Evolutionary conservation across 2,113 vertebrate species (phyloP).

Genomic region (Furnarius figulus): DNA sequence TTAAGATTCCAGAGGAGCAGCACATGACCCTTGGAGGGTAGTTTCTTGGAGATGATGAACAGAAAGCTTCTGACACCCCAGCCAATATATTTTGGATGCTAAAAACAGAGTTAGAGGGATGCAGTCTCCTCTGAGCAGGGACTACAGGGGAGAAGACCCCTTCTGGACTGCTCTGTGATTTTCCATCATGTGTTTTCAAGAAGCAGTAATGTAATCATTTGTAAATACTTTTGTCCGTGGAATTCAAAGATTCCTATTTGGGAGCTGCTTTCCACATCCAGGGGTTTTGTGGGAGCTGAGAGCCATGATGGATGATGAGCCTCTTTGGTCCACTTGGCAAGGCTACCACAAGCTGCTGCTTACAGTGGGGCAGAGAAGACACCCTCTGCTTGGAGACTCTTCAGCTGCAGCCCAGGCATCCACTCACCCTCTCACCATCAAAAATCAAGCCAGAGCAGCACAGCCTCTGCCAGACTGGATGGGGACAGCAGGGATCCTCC

Average conservation of each 20-base stretch:
- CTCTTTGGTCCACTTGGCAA: background rate
- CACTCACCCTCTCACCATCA: background rate
- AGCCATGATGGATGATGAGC: background rate
- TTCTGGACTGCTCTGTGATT: background rate
- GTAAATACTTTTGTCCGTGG: background rate
- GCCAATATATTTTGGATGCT: background rate
- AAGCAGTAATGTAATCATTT: slow-evolving; percentile 28
- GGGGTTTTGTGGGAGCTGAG: background rate
- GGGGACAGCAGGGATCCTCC: background rate
- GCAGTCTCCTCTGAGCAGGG: background rate
- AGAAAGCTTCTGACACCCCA: slow-evolving; percentile 11
- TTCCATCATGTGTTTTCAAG: slow-evolving; percentile 51
- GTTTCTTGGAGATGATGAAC: slow-evolving; percentile 1
- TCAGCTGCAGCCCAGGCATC: background rate
- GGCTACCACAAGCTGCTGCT: background rate
- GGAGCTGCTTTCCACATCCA: slow-evolving; percentile 16
- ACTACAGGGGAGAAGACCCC: background rate
- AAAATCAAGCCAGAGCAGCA: background rate
- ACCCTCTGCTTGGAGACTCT: background rate
- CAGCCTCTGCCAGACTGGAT: background rate
- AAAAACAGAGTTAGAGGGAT: background rate
- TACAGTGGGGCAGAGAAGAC: background rate
- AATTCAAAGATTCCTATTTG: slow-evolving; percentile 18
- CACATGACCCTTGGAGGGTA: background rate
- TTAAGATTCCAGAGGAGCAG: slow-evolving; percentile 1